Percentiles rank a stretch among this genome's conserved stretches.
phyloP scores from a whole-genome alignment of 2,797 vertebrate genomes.

The Synanceia verrucosa region DNA sequence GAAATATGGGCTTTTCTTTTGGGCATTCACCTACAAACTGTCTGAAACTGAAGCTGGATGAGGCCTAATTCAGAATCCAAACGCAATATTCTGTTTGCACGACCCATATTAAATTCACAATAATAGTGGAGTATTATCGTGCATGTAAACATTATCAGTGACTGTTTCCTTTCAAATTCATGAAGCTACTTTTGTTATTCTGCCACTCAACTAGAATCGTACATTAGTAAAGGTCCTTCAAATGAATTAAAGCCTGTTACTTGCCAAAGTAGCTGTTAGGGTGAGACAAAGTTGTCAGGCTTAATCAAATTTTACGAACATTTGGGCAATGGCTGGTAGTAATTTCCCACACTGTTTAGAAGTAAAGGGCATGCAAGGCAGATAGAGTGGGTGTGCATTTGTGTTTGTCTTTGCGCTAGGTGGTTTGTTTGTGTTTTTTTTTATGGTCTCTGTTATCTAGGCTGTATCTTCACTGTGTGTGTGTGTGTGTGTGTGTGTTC shows the following conservation, averaged over 20 bases:
- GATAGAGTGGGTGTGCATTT: slow-evolving; percentile 42
- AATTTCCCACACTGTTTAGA: slow-evolving; percentile 50
- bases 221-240: slow-evolving; percentile 16
- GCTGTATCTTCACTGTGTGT: slow-evolving; percentile 26
- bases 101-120: neutral
- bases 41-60: too few species aligned
- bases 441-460: slow-evolving; percentile 59
- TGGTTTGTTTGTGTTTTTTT: slow-evolving; percentile 71
- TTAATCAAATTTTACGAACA: slow-evolving; percentile 66
- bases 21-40: too few species aligned
- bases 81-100: neutral
- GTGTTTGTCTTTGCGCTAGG: slow-evolving; percentile 56
- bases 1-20: too few species aligned
- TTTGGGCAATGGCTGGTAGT: slow-evolving; percentile 51
- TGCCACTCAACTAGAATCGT: slow-evolving; percentile 31
- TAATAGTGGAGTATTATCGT: neutral
- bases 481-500: slow-evolving; percentile 9
- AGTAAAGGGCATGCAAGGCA: slow-evolving; percentile 36
- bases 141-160: neutral
- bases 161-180: neutral
- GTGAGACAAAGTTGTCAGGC: slow-evolving; percentile 42
- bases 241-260: slow-evolving; percentile 19
- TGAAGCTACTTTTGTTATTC: slow-evolving; percentile 29
- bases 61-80: neutral
- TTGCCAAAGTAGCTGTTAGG: slow-evolving; percentile 30